These are phyloP conservation scores for Somateria mollissima DNA, from an alignment of 2,797 vertebrate species.

Conservation along the genomic window DNA sequence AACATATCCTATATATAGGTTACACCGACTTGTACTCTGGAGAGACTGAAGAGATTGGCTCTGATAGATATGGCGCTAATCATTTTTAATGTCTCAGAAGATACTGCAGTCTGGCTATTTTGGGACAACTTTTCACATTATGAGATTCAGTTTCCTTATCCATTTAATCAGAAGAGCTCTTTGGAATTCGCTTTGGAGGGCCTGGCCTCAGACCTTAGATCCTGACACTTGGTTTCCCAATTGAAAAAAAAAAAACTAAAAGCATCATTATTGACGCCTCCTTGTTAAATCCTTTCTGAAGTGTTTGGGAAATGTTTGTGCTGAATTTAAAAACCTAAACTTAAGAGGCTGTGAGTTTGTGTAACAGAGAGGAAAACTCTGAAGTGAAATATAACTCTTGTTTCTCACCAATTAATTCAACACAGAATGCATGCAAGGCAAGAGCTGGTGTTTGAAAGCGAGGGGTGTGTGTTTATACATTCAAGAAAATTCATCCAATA, in stretches of 20 bases:
- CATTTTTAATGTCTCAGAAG: constrained; percentile 50
- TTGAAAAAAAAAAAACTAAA: not conserved
- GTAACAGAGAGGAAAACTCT: not conserved
- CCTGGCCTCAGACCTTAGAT: not conserved
- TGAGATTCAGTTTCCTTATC: constrained; percentile 10
- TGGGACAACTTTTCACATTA: constrained; percentile 15
- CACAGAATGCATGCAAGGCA: rapidly evolving
- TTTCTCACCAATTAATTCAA: not conserved
- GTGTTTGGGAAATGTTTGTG: not conserved
- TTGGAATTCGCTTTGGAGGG: constrained; percentile 17
- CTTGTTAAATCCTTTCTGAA: not conserved
- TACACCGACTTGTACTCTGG: not conserved
- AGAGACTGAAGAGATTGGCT: constrained; percentile 28
- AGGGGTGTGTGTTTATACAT: not conserved
- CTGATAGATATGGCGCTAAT: constrained; percentile 20
- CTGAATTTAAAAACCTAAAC: not conserved
- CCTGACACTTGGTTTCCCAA: not conserved
- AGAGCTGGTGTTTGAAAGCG: not conserved
- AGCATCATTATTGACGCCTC: not conserved
- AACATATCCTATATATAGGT: constrained; percentile 35
- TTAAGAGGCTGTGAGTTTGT: too few species aligned
- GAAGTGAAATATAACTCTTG: not conserved
- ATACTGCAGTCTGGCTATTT: constrained; percentile 57
- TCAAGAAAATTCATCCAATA: not conserved
- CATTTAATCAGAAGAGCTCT: constrained; percentile 22